Base-by-base conservation (phyloP, 2,113 vertebrate genomes). In the Aegotheles bennettii region DNA sequence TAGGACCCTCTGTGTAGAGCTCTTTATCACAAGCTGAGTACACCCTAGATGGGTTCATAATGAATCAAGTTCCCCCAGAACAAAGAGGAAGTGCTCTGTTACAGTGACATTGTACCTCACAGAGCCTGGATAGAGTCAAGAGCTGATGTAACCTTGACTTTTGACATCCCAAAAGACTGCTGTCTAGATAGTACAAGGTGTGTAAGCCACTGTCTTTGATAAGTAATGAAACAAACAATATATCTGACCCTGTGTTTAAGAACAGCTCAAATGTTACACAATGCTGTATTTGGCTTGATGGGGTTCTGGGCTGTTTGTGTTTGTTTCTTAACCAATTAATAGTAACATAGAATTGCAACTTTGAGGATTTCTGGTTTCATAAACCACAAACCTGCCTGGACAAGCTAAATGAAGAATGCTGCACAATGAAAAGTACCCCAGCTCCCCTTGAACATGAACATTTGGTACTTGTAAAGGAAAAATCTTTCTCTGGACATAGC, bases 51-150 rank as follows among this genome's bases (percentile, higher is more conserved):
- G 94, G 94, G 91, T 95, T 97, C 94, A 94, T 96, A 97, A 95
- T 88, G 94, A 97, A 94, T 97, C 90, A 89, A 94, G 97, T 97
- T 97, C 88, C 75, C 94, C 65, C 6, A 26, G 95, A 98, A 98
- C 95, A 98, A 98, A 98, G 95, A 98, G 96, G 96, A 98, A 98
- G 91, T 92, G 89, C 83, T 90, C 93, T 92, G 64, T 93, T 87
- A 71, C 90, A 84, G 71, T 91, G 93, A 95, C 87, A 96, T 87
- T 95, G 91, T 96, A 92, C 93, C 97, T 96, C 96, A 87, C 23
- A 19, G 70, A 89, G 87, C 90, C 79, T 98, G 96, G 97, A 96
- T 93, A 97, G 96, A 98, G 97, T 98, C 97, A 95, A 83, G 77
- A 89, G 91, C 89, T 96, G 96, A 82, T 94, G 90, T 95, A 96